Evolutionary conservation across 2,113 vertebrate genomes (phyloP), one percentile per base, ranked within the genome.

Genomic region (Gobio gobio): DNA sequence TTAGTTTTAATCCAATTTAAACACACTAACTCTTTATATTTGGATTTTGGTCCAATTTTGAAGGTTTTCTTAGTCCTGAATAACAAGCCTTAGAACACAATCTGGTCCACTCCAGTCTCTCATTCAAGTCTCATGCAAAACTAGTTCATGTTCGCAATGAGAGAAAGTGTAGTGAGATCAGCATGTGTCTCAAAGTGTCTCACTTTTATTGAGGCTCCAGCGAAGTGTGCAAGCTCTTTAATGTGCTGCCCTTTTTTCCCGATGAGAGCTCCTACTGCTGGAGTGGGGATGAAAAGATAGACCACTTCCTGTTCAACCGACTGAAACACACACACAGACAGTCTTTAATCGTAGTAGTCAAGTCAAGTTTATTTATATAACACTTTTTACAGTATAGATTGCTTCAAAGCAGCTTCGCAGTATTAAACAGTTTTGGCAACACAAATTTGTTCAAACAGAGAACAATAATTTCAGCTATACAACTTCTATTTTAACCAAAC

Each of bases 211-310:
- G 98, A 99, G 83, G 98, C 98, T 0, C 97, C 97, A 0, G 98
- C 97, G 12, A 97, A 99, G 86, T 97, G 95, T 7, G 97, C 97
- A 73, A 99, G 94, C 89, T 99, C 97, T 89, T 98, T 99, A 92
- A 99, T 99, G 91, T 99, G 97, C 59, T 97, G 97, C 36, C 98
- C 98, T 90, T 99, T 99, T 93, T 97, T 99, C 68, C 98, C 98
- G 0, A 99, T 99, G 91, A 99, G 95, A 90, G 97, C 97, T 7
- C 98, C 98, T 80, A 99, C 98, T 0, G 98, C 96, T 93, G 98
- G 97, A 8, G 96, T 97, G 1, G 98, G 98, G 94, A 99, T 97
- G 94, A 98, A 98, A 91, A 99, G 94, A 89, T 97, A 97, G 91
- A 96, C 97, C 0, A 97, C 95, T 92, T 99, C 98, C 94, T 99